Conservation (phyloP, 1,140 invertebrate species). For the Cotesia glomerata region DNA sequence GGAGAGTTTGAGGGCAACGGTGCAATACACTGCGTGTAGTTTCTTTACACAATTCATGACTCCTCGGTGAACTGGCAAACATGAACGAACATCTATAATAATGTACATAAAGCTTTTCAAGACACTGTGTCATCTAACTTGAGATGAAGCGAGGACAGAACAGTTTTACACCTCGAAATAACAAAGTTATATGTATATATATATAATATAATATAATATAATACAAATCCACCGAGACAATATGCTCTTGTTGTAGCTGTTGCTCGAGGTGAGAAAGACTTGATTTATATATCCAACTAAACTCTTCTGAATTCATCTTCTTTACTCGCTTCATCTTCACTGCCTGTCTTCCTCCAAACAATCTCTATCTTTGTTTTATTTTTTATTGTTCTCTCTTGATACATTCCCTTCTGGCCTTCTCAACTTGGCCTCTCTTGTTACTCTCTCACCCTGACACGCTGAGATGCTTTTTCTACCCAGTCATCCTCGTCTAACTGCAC, state of each 20-base stretch:
- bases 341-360: not conserved
- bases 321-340: not conserved
- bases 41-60: not conserved
- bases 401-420: not conserved
- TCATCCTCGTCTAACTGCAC: too few species aligned
- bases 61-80: not conserved
- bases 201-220: too few species aligned
- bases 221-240: constrained; percentile 11
- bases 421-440: not conserved
- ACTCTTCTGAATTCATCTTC: not conserved
- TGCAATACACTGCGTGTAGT: not conserved
- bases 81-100: not conserved
- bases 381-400: constrained; percentile 1
- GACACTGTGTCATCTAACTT: not conserved
- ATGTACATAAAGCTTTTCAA: not conserved
- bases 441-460: not conserved
- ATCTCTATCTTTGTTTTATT: not conserved
- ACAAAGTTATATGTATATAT: constrained; percentile 31
- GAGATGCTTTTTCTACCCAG: too few species aligned
- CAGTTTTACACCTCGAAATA: constrained; percentile 32
- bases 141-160: constrained; percentile 18
- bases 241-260: not conserved
- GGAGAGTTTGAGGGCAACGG: not conserved
- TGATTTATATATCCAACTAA: constrained; percentile 26
- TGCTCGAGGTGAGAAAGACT: constrained; percentile 17